A percentile compares a stretch with the other conserved stretches of the same genome.
Evolutionary conservation across 2,113 vertebrate species (phyloP).

Genomic region (Leptobrachium leishanense): DNA sequence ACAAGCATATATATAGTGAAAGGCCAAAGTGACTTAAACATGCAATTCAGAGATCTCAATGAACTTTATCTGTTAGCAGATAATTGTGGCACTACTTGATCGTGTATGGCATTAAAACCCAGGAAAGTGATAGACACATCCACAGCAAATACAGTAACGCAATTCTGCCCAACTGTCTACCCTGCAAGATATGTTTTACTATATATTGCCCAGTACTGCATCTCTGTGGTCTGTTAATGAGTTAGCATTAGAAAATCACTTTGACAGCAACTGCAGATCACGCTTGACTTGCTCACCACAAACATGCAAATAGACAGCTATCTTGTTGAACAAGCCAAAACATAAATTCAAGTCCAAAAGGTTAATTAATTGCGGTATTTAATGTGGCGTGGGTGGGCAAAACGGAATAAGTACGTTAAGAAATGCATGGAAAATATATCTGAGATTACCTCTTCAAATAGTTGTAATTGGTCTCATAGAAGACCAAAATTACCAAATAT

Average conservation of each 20-base stretch:
- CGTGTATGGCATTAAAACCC: too few relatives aligned
- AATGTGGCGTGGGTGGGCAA: background rate
- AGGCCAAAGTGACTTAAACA: too few relatives aligned
- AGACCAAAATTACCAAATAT: background rate
- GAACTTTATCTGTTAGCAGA: too few relatives aligned
- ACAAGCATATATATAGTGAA: too few relatives aligned
- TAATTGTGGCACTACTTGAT: too few relatives aligned
- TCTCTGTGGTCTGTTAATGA: background rate
- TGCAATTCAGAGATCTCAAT: too few relatives aligned
- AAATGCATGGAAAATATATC: background rate
- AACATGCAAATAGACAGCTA: background rate
- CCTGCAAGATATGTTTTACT: background rate
- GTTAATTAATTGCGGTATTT: background rate
- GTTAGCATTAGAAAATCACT: background rate
- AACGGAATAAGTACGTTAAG: background rate
- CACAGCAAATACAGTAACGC: too few relatives aligned
- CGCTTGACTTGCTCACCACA: background rate
- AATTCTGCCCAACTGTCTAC: too few relatives aligned
- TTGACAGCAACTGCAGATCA: background rate
- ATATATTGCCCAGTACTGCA: background rate
- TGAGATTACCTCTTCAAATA: background rate
- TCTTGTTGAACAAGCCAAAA: slow-evolving; percentile 3
- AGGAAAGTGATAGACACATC: too few relatives aligned
- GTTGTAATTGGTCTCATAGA: background rate
- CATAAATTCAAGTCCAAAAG: background rate